Evolutionary conservation across 2,113 vertebrate species (phyloP), one percentile per base, ranked within the genome.

Genomic region (Peromyscus leucopus): DNA sequence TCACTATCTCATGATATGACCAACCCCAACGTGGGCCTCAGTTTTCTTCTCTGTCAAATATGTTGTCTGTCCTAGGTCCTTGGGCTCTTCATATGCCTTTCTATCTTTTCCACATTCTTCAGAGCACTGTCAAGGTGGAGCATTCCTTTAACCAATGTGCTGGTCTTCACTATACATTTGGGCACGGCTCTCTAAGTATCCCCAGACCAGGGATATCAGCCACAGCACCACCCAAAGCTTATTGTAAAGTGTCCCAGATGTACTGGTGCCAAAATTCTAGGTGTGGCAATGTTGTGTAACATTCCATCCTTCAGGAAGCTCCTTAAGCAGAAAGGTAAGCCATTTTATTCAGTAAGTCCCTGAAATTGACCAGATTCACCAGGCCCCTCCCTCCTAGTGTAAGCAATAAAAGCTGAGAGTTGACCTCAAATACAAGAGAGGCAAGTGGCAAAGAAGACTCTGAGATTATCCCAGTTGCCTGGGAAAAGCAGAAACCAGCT

Each of bases 1-100:
- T 48, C 74, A 61, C 16, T 15, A 28, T 55, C 74, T 61, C 31
- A 33, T 33, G 76, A 59, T 5, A 55, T 89, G 65, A 82, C 6
- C 17, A 3, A 51, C 21, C 7, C 26, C 9, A 65, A 39, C 85
- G 69, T 33, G 22, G 51, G 28, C 51, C 22, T 93, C 24, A n/a
- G 86, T 93, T 93, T 63, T 16, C 15, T 91, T 63, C 39, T 69
- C 65, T 89, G 71, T 82, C 83, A 89, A 91, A 71, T 61, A 26
- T 21, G 76, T 59, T 61, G 90, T 22, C 67, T 33, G 75, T 57
- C 0, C 17, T 83, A n/a, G 46, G 55, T 48, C 36, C 61, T 71
- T n/a, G 36, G 26, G 55, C 36, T 69, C 59, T 46, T 87, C 39
- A 33, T 21, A 65, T 39, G 13, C n/a, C 10, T 1, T 57, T 79